Base-by-base conservation (phyloP, 2,888 invertebrate species). In the Matsumyia berberina region DNA sequence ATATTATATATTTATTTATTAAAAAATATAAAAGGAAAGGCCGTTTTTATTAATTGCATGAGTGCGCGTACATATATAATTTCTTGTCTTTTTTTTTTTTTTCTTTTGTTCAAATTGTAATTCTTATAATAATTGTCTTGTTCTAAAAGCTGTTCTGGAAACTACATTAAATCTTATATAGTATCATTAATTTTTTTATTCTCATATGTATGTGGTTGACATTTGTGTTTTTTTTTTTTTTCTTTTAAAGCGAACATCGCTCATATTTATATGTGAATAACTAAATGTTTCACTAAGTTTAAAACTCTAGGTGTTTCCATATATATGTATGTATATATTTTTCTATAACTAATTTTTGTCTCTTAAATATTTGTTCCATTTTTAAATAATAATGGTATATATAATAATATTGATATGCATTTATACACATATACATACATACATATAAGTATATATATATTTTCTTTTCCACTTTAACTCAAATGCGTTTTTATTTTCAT, bases 71-170 rank as follows among this genome's bases (percentile, higher is more conserved):
- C 79, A 79, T 79, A 78, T 64, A 74, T 64, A 33, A 73, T 77
- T 66, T 80, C 74, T 55, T 73, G 77, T 58, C 46, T 76, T 69
- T 74, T 64, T 58, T 62, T 74, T 76, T 39, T 76, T 80, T 79
- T 35, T 76, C 74, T 89, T 88, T 88, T 88, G 87, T 89, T 89
- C 87, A 88, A 89, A 89, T 88, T 88, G 88, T 88, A 66, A 87
- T 57, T 42, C 66, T 49, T 66, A 53, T 76, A 79, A 57, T 64
- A 64, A 69, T 73, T 79, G 37, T 74, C 46, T 53, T 72, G 35
- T 78, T 67, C 67, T 80, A 70, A 64, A 67, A 76, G 86, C 80
- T 70, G 83, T 86, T 77, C 49, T 67, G 46, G 55, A 62, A 62
- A 78, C 78, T 78, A 70, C 70, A 70, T 62, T 55, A 44, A 62